Conservation (phyloP, 2,888 invertebrate species). For the Schizaphis graminum region DNA sequence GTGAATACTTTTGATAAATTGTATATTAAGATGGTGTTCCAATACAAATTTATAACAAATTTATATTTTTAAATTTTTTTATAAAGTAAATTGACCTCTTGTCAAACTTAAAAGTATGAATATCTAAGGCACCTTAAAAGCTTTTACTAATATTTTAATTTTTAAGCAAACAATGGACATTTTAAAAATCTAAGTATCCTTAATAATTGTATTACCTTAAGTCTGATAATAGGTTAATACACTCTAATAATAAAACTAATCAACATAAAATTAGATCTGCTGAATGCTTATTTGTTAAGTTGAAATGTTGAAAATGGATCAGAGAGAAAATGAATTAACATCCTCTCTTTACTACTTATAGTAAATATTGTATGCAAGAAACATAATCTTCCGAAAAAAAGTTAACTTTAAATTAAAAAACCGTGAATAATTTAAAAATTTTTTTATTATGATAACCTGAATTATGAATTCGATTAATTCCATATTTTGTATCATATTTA, state of each 20-base stretch:
- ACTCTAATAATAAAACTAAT: background rate
- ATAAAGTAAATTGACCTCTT: background rate
- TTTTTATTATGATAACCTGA: slow-evolving; percentile 14
- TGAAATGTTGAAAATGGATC: background rate
- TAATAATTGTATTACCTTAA: background rate
- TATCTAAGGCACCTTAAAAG: background rate
- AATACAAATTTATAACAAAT: background rate
- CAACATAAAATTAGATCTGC: background rate
- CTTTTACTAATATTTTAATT: background rate
- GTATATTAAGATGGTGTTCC: background rate
- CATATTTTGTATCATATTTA: background rate
- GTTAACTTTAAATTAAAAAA: background rate
- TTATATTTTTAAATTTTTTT: background rate
- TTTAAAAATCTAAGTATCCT: background rate
- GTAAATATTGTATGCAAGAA: background rate
- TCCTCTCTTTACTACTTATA: background rate
- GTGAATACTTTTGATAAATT: background rate
- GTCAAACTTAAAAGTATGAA: background rate
- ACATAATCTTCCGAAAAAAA: background rate
- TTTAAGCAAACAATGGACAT: background rate
- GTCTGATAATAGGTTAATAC: background rate
- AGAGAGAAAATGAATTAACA: background rate
- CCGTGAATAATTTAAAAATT: background rate
- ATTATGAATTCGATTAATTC: background rate
- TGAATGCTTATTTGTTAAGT: background rate